phyloP scores from a whole-genome alignment of 1,140 invertebrate species.

The Atopsyche davidsoni region DNA sequence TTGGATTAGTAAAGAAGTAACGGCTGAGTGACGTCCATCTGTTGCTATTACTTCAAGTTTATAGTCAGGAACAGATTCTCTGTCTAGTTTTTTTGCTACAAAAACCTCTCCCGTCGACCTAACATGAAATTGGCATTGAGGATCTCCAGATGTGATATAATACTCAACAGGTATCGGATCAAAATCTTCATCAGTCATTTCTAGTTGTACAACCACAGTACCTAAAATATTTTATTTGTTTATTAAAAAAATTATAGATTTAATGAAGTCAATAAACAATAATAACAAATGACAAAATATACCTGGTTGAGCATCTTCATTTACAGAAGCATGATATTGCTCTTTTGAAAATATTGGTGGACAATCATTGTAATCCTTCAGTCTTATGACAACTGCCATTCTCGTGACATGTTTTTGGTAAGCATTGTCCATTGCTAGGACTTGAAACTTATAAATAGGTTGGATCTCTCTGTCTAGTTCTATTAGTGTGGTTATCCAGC shows the following conservation, averaged over 20 bases:
- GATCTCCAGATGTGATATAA: constrained; percentile 65
- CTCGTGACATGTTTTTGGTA: constrained; percentile 63
- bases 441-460: constrained; percentile 62
- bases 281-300: background rate
- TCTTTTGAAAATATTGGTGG: constrained; percentile 63
- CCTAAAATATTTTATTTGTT: constrained; percentile 35
- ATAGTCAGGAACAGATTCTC: constrained; percentile 61
- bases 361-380: constrained; percentile 80
- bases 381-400: constrained; percentile 61
- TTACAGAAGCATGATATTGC: constrained; percentile 60
- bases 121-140: constrained; percentile 63
- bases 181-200: constrained; percentile 60
- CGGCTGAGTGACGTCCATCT: constrained; percentile 69
- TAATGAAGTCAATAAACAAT: background rate
- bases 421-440: constrained; percentile 77
- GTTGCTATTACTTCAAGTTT: constrained; percentile 66
- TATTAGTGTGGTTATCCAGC: constrained; percentile 69
- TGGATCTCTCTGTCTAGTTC: constrained; percentile 71
- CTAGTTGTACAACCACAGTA: constrained; percentile 61
- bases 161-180: constrained; percentile 57
- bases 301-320: constrained; percentile 62
- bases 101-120: constrained; percentile 67
- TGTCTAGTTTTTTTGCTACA: constrained; percentile 62
- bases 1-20: constrained; percentile 59
- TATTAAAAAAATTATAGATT: background rate